Evolutionary conservation across 2,888 invertebrate genomes (phyloP), one percentile per base, ranked within the genome.

Genomic region (Athetis lepigone): DNA sequence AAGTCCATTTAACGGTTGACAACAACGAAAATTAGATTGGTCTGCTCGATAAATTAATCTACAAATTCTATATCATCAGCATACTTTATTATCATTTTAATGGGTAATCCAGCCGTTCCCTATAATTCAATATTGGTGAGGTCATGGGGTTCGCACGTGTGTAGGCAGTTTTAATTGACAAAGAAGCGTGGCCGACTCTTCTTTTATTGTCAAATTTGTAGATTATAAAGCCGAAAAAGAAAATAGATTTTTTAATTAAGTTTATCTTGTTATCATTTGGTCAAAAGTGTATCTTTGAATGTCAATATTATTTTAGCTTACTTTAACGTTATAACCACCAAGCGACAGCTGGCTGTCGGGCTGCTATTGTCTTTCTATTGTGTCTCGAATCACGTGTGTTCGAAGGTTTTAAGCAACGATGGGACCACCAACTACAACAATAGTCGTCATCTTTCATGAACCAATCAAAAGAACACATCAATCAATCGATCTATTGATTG

Each of bases 21-120:
- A 33, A 33, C 13, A 65, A 27, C 21, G 40, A 52, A 59, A 65
- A 61, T 71, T 58, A 29, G 27, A 61, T 55, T 52, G 21, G 55
- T 36, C 13, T n/a, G 42, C 23, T 56, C 45, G 25, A 47, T 65
- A 64, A 49, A 65, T 33, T 39, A 51, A 54, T 73, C 54, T 23
- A 45, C 27, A 59, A 45, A 73, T 49, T 57, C 25, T 47, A 23
- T 71, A 52, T 16, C 39, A 43, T 33, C 13, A 33, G 33, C 2
- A 43, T 43, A 13, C 16, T 42, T 49, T 52, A 43, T 43, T 13
- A 33, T 13, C 33, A 13, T 33, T 33, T 33, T 37, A 43, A 43
- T 54, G n/a, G 25, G 8, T n/a, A 39, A 52, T 70, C 47, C 4
- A n/a, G 16, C 18, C 11, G 16, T 7, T 27, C 18, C 7, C 21